Evolutionary conservation across 2,888 invertebrate genomes (phyloP).

Genomic region (Clivina fossor): DNA sequence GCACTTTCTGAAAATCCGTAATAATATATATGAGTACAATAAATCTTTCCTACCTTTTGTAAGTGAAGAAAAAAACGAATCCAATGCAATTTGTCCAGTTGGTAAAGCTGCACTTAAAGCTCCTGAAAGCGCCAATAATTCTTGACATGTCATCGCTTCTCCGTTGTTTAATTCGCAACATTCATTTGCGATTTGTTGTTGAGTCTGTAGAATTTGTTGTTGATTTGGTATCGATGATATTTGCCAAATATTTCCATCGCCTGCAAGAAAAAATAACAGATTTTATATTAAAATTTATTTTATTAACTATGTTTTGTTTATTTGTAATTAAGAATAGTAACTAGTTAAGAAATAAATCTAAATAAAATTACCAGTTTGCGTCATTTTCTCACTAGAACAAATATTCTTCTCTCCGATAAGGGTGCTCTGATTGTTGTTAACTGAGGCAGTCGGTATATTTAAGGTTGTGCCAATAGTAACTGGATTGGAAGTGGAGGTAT

Average conservation of each 20-base stretch:
- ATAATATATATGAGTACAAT: too few species aligned
- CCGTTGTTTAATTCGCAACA: slow-evolving; percentile 63
- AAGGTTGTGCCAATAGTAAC: slow-evolving; percentile 54
- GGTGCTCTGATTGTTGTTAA: slow-evolving; percentile 42
- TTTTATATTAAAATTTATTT: background rate
- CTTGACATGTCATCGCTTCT: slow-evolving; percentile 81
- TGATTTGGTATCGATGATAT: slow-evolving; percentile 49
- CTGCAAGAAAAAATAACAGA: slow-evolving; percentile 48
- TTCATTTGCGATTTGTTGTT: slow-evolving; percentile 56
- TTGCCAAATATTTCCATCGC: slow-evolving; percentile 72
- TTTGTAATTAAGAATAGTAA: background rate
- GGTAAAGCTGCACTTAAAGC: slow-evolving; percentile 89
- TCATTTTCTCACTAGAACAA: slow-evolving; percentile 86
- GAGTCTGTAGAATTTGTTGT: slow-evolving; percentile 42
- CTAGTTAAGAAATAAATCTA: background rate
- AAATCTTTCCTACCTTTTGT: slow-evolving; percentile 71
- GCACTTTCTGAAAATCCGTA: too few species aligned
- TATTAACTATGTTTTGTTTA: background rate
- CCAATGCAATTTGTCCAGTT: slow-evolving; percentile 80
- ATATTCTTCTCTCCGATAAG: slow-evolving; percentile 62
- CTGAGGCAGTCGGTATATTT: slow-evolving; percentile 42
- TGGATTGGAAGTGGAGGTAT: slow-evolving; percentile 43
- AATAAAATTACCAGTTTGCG: slow-evolving; percentile 82
- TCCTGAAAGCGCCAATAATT: slow-evolving; percentile 87
- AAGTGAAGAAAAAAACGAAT: slow-evolving; percentile 79